Evolutionary conservation across 2,113 vertebrate species (phyloP), one percentile per base, ranked within the genome.

Genomic region (Daubentonia madagascariensis): DNA sequence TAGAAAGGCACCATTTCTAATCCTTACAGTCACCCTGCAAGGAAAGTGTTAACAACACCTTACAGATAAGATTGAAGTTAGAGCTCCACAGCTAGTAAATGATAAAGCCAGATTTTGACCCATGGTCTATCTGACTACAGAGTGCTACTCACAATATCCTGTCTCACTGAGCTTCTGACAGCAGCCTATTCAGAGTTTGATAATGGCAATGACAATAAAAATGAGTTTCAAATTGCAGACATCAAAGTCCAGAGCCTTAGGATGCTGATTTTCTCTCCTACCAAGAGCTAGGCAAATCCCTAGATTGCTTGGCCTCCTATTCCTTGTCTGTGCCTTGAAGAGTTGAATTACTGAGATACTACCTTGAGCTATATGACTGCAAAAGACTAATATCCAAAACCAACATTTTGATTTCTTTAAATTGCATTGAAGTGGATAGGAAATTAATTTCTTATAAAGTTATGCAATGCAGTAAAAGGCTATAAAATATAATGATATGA

Each of bases 301-400:
- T 4, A 7, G 30, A 3, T 35, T 6, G 0, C 14, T 1, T 4
- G 7, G 4, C 75, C 28, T 59, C 92, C 73, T 25, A 0, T 32
- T 6, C 45, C 37, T 22, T 8, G 7, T 8, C 57, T 16, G 9
- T 1, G 35, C 17, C 83, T 7, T 12, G 3, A 79, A 89, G 65
- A 59, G 52, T 1, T 43, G 35, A 76, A 37, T 48, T 14, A 23
- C 20, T 30, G 30, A 40, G 45, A 76, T 3, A 45, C 28, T 85
- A 65, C 2, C 45, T 25, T 54, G 37, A 76, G 54, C 37, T 5
- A 43, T 8, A 32, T 4, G 50, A 52, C 40, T 83, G n/a, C 40
- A 35, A 57, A 52, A 88, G 45, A 72, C 28, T n/a, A 65, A 30
- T 20, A 54, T 57, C 59, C 59, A 92, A 45, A 80, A 59, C 52